Base-by-base conservation (phyloP, 1,140 invertebrate species). In the Cardiocondyla obscurior region DNA sequence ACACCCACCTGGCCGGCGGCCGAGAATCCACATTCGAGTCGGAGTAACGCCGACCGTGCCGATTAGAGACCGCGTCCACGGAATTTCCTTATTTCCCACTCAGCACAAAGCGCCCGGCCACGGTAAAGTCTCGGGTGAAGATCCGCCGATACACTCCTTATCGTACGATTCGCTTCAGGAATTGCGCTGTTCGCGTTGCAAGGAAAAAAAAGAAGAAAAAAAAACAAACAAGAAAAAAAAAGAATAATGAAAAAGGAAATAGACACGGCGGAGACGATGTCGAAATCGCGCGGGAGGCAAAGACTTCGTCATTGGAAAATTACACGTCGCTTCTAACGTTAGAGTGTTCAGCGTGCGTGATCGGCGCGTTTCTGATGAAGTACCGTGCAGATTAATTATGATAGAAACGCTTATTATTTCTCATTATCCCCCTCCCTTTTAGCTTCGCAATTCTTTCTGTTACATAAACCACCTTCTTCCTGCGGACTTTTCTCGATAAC, bases 1-100 rank as follows among this genome's bases (percentile, higher is more conserved):
- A 88, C 89, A 90, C 88, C 85, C 88, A 86, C 88, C 83, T 77
- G 55, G 30, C 65, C 30, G 70, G 39, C 60, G 53, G 53, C 70
- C 85, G 77, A 79, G 77, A 82, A 82, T 85, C 85, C 42, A 81
- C 79, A 77, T 81, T 73, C 65, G 85, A 84, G 86, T n/a, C 85
- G 87, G 64, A 65, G 83, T 74, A 76, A 65, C 62, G 16, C 65
- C 51, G 46, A 16, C 36, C 53, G 70, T 42, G 72, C 64, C 60
- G 84, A 83, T 83, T 60, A 58, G 19, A 82, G 70, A 81, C 55
- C 82, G 67, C 39, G 55, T 28, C 55, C 55, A 73, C 30, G 49
- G 62, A 77, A 72, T 86, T 86, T 86, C 49, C 79, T 65, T 60
- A 46, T 85, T 86, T 86, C 84, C 53, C 46, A 39, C 33, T 55